A percentile compares a stretch with the other conserved stretches of the same genome.
Conservation (phyloP, 1,140 invertebrate species). For the Drosophila nasuta region DNA sequence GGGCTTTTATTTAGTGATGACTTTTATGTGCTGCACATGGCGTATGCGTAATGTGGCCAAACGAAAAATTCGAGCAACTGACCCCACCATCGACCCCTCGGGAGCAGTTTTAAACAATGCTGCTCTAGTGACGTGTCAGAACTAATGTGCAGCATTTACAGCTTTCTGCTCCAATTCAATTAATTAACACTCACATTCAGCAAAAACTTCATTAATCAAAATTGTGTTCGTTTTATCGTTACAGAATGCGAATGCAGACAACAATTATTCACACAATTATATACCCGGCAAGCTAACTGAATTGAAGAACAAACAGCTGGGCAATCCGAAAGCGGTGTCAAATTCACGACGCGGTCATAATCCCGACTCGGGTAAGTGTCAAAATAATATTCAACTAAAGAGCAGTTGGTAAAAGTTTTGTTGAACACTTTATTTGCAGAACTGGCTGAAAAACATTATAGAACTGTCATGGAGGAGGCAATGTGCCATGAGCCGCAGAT, state of each 20-base stretch:
- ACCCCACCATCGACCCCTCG: neutral
- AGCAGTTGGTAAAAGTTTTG: neutral
- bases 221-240: conserved; percentile 7
- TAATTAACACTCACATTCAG: conserved; percentile 25
- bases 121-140: neutral
- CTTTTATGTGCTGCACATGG: conserved; percentile 63
- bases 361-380: conserved; percentile 11
- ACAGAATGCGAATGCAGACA: conserved; percentile 64
- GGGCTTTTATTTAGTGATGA: conserved; percentile 71
- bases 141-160: conserved; percentile 23
- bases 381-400: neutral
- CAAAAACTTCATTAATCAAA: conserved; percentile 43
- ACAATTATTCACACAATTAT: conserved; percentile 69
- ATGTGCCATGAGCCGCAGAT: conserved; percentile 88
- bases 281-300: conserved; percentile 57
- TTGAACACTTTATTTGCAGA: conserved; percentile 43
- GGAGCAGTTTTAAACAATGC: conserved; percentile 7
- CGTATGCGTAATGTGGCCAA: conserved; percentile 65
- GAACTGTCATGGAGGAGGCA: conserved; percentile 87
- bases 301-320: conserved; percentile 65
- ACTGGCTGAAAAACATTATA: conserved; percentile 87
- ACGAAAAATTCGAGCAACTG: neutral
- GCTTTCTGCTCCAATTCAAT: conserved; percentile 48
- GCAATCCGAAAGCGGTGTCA: conserved; percentile 61
- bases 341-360: conserved; percentile 53